Base-by-base conservation (phyloP, 2,888 invertebrate species). In the Mellilla xanthometata region DNA sequence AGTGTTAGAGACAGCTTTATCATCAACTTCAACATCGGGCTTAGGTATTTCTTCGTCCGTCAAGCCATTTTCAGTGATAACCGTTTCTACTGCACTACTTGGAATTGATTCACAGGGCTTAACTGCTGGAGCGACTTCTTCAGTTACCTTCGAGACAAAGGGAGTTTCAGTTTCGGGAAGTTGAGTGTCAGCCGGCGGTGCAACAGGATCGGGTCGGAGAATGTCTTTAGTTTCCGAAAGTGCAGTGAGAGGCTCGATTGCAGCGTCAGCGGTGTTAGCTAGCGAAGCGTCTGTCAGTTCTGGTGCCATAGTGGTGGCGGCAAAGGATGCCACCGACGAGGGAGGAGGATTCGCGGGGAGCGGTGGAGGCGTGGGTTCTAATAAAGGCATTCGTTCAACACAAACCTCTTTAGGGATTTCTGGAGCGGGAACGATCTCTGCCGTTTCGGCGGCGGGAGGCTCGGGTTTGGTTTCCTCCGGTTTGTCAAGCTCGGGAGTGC, bases 331-430 rank as follows among this genome's bases (percentile, higher is more conserved):
- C 87, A 94, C 93, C 84, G 93, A 93, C 71, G 93, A 93, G 64
- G 94, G 94, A 76, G 94, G 94, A 73, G 93, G 93, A 75, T 93
- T 93, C 75, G 93, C 91, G 62, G 94, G 94, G 74, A 94, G 92
- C 65, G 94, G 93, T 75, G 94, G 94, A 81, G 94, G 94, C 76
- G 91, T 78, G 81, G 92, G 87, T 79, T 92, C 92, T 83, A 87
- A 83, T 91, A 91, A 91, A 91, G 92, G 91, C 91, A 81, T 76
- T 81, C 78, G 79, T 73, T 82, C 80, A 81, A 84, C 89, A 90
- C 90, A 90, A 90, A 90, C 90, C 90, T 90, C 90, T 74, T 86
- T 79, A 67, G 87, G 77, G 68, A 80, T 86, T 80, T 88, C 88
- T 65, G 82, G 72, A 55, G 70, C 76, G 50, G 81, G 79, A 62